Conservation (phyloP, 2,888 invertebrate genomes). For the Chirona hameri region DNA sequence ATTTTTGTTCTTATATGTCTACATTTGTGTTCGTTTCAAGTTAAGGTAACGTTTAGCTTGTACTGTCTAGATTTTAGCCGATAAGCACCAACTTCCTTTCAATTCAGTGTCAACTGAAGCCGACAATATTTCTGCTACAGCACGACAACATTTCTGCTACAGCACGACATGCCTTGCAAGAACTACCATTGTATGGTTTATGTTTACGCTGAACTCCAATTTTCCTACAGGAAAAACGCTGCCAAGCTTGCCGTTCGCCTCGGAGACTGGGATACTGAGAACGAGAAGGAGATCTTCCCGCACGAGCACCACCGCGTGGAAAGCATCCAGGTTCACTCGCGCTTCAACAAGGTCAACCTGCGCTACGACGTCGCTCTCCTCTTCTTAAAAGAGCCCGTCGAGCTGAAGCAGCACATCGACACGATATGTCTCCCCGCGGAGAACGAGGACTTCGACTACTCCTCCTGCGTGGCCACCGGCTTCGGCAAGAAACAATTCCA, state of each 20-base stretch:
- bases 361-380: slow-evolving; percentile 43
- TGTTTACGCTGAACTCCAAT: no score
- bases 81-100: no score
- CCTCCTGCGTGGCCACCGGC: slow-evolving; percentile 64
- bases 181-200: no score
- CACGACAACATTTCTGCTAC: no score
- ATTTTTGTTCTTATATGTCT: no score
- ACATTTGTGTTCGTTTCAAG: no score
- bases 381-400: slow-evolving; percentile 53
- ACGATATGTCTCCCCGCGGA: slow-evolving; percentile 60
- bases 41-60: no score
- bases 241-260: slow-evolving; percentile 55
- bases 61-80: no score
- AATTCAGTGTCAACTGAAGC: no score
- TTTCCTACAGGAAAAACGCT: neutral
- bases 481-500: slow-evolving; percentile 71
- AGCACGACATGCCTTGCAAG: no score
- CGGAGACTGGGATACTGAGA: slow-evolving; percentile 80
- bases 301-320: slow-evolving; percentile 66
- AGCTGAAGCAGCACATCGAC: slow-evolving; percentile 64
- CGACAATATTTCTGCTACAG: no score
- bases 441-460: slow-evolving; percentile 52
- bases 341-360: slow-evolving; percentile 38
- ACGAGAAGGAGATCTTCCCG: slow-evolving; percentile 61
- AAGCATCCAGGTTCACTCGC: slow-evolving; percentile 41